A percentile compares a stretch with the other conserved stretches of the same genome.
These are phyloP conservation scores for Eulemur macaco DNA, from an alignment of 2,113 vertebrate species.

Conservation along the genomic window DNA sequence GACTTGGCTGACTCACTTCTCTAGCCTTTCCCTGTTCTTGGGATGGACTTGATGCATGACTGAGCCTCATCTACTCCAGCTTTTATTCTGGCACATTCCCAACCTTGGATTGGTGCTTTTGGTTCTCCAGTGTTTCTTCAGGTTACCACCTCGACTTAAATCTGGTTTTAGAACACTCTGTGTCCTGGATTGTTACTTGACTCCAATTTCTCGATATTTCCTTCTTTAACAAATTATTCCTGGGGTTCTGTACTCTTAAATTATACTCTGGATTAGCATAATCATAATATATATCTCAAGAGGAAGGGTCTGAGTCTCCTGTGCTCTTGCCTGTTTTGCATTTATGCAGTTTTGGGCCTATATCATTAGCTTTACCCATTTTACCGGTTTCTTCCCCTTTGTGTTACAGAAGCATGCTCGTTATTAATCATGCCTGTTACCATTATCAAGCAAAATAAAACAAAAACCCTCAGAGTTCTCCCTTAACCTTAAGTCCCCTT, in stretches of 20 bases:
- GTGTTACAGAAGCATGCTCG: background rate
- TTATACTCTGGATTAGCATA: background rate
- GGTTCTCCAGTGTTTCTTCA: background rate
- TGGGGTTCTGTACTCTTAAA: background rate
- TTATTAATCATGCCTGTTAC: background rate
- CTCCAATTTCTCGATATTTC: background rate
- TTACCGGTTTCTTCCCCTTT: background rate
- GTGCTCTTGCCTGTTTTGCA: background rate
- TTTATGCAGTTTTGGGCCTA: background rate
- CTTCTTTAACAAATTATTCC: background rate
- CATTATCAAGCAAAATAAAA: background rate
- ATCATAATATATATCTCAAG: background rate
- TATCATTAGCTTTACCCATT: too few species aligned
- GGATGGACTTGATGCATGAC: accelerated
- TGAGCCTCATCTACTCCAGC: accelerated
- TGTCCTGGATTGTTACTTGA: background rate
- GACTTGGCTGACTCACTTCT: background rate
- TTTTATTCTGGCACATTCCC: background rate
- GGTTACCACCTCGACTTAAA: background rate
- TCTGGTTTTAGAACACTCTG: background rate
- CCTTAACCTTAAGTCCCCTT: background rate
- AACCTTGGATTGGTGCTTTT: background rate
- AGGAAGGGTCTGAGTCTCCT: background rate
- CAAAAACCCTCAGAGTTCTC: background rate
- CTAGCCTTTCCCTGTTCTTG: too few species aligned